phyloP scores from a whole-genome alignment of 2,888 invertebrate genomes.

The Microplitis deprimator region DNA sequence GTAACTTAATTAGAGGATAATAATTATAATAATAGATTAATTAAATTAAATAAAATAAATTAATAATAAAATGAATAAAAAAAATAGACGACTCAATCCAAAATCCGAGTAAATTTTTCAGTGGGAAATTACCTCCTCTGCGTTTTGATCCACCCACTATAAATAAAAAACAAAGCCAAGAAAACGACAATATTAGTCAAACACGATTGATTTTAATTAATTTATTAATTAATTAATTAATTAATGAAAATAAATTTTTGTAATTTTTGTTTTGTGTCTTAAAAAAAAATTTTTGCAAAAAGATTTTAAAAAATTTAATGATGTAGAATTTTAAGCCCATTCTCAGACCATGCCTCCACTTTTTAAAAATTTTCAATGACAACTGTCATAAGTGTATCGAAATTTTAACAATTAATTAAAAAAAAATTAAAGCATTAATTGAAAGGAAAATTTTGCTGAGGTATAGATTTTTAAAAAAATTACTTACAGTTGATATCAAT shows the following conservation, averaged over 20 bases:
- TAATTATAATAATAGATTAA: slow-evolving; percentile 19
- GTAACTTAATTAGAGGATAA: neutral
- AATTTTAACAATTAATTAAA: no score
- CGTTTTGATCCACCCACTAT: slow-evolving; percentile 81
- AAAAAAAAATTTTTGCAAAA: no score
- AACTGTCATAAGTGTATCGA: no score
- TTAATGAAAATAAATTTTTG: slow-evolving; percentile 12
- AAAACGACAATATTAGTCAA: slow-evolving; percentile 49
- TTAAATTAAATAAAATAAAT: neutral
- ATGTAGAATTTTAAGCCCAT: no score
- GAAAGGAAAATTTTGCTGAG: no score
- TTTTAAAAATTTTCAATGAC: no score
- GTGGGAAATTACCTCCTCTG: slow-evolving; percentile 76
- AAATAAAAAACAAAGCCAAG: slow-evolving; percentile 63
- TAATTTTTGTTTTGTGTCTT: no score
- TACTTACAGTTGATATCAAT: no score
- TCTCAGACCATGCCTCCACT: no score
- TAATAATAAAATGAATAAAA: slow-evolving; percentile 41
- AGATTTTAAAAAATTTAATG: no score
- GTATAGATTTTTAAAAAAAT: no score
- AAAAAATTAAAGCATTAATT: no score
- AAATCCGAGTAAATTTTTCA: slow-evolving; percentile 51
- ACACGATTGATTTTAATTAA: slow-evolving; percentile 10
- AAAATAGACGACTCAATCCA: slow-evolving; percentile 50
- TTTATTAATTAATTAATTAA: slow-evolving; percentile 25